phyloP scores from a whole-genome alignment of 2,113 vertebrate species.

The Hucho hucho region DNA sequence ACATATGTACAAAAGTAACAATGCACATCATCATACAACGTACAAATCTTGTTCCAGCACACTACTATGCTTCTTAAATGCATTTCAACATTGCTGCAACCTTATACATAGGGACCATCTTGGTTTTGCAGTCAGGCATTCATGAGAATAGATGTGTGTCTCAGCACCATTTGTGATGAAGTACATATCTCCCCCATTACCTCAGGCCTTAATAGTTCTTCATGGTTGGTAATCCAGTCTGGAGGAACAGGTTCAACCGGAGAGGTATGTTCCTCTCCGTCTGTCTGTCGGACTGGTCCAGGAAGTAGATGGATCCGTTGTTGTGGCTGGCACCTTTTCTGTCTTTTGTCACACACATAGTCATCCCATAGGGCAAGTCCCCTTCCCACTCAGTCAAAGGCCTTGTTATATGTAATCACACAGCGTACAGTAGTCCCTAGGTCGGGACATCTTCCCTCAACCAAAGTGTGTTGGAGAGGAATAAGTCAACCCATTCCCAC shows the following conservation, averaged over 20 bases:
- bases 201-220: neutral
- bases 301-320: neutral
- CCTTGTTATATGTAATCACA: neutral
- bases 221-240: neutral
- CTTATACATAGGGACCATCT: neutral
- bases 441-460: neutral
- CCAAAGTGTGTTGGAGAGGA: too few relatives aligned
- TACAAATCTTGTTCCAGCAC: neutral
- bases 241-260: constrained; percentile 46
- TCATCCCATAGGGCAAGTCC: neutral
- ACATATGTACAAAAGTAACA: neutral
- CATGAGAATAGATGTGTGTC: neutral
- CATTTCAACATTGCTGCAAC: neutral
- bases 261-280: neutral
- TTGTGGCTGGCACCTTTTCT: constrained; percentile 4
- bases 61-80: neutral
- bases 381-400: neutral
- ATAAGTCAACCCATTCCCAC: too few relatives aligned
- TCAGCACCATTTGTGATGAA: neutral
- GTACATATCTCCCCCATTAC: neutral
- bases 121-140: neutral
- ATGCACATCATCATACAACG: neutral
- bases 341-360: neutral
- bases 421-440: neutral
- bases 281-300: neutral